Base-by-base conservation (phyloP, 1,140 invertebrate species). In the Caerostris extrusa region DNA sequence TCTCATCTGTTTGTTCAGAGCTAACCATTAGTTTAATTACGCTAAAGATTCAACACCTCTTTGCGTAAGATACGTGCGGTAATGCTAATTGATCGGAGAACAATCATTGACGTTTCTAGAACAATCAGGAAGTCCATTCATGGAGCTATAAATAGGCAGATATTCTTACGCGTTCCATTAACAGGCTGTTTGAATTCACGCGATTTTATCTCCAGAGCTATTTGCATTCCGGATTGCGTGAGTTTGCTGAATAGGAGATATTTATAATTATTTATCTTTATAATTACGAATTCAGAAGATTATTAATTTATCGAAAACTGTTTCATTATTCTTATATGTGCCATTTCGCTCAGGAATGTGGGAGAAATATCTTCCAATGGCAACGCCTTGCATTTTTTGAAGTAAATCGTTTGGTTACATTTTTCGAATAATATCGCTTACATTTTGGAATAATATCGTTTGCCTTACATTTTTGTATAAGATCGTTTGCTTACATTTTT, bases 31-130 rank as follows among this genome's bases (percentile, higher is more conserved):
- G 34, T 50, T 77, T 77, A 77, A 77, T 53, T 77, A 77, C 14
- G 71, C 3, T 77, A 3, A 77, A 77, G 50, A 77, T 77, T 77
- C 71, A 50, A 77, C 71, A 77, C 71, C 71, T 77, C 71, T 50
- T 50, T 53, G 12, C 50, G 50, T 77, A 10, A 14, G 34, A 12
- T 8, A 77, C 34, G 71, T 10, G 34, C 34, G 71, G 34, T 53
- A 77, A 3, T 50, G 10, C 10, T 10, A 12, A 64, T 14, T 5
- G 12, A 1, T 64, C 17, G 10, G 5, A 50, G 71, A 77, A 77
- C 71, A 77, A 77, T 77, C 19, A 50, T 4, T 77, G 50, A 7
- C 71, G 14, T 8, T 77, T 50, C 53, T 3, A 50, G 71, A 77
- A 77, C 71, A 77, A 77, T 77, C 3, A 12, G 3, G 10, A 4